These are phyloP conservation scores for Gorsachius magnificus DNA, from an alignment of 2,797 vertebrate species.

Conservation along the genomic window DNA sequence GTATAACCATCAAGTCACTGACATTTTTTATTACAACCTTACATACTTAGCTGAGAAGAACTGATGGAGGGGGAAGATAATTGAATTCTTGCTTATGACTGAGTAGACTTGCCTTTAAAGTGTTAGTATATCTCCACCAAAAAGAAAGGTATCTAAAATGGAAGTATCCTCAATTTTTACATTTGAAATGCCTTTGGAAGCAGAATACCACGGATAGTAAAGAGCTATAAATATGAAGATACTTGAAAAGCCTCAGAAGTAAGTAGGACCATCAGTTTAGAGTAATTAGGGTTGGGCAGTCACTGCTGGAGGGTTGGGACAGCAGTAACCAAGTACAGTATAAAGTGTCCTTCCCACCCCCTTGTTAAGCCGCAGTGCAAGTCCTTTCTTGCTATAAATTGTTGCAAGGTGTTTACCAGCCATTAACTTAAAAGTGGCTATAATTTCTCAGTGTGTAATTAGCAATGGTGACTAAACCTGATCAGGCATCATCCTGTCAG, in stretches of 20 bases:
- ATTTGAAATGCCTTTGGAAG: not conserved
- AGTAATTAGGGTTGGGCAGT: not conserved
- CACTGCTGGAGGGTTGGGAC: not conserved
- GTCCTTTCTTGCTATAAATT: not conserved
- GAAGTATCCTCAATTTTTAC: not conserved
- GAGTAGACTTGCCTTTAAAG: not conserved
- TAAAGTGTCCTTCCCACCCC: not conserved
- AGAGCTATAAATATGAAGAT: not conserved
- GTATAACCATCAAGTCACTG: not conserved
- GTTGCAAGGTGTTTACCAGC: slow-evolving; percentile 60
- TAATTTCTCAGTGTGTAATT: slow-evolving; percentile 71
- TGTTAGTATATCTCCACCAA: fast-evolving
- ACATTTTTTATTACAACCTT: not conserved
- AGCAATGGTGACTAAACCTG: slow-evolving; percentile 56
- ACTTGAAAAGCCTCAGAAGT: not conserved
- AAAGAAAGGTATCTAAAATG: not conserved
- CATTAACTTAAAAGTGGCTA: slow-evolving; percentile 54
- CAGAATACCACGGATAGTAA: not conserved
- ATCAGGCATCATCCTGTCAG: slow-evolving; percentile 43
- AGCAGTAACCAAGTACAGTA: not conserved
- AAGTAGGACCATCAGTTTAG: not conserved
- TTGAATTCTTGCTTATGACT: not conserved
- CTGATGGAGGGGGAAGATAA: not conserved
- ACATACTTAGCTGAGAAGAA: not conserved
- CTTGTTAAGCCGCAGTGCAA: not conserved